Evolutionary conservation across 2,113 vertebrate species (phyloP).

Genomic region (Lophura nycthemera): DNA sequence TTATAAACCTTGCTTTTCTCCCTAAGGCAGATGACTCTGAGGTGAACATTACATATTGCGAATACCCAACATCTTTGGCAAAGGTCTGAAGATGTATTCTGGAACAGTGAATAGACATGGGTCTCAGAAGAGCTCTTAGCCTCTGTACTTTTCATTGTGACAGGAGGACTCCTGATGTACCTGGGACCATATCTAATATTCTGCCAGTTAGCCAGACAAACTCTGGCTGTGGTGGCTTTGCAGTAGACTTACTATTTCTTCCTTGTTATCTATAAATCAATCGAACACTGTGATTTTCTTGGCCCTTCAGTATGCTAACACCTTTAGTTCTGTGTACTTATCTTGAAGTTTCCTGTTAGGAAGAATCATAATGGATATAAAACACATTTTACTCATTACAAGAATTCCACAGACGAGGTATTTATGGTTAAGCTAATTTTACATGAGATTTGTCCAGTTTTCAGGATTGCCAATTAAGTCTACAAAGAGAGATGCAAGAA

Average conservation of each 20-base stretch:
- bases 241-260: not conserved
- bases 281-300: not conserved
- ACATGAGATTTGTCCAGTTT: not conserved
- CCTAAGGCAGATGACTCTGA: not conserved
- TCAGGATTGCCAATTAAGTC: not conserved
- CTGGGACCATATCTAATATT: not conserved
- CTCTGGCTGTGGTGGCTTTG: not conserved
- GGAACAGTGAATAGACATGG: not conserved
- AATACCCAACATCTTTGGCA: not conserved
- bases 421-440: not conserved
- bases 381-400: not conserved
- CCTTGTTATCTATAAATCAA: not conserved
- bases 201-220: not conserved
- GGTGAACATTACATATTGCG: not conserved
- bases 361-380: not conserved
- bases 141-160: not conserved
- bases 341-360: not conserved
- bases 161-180: not conserved
- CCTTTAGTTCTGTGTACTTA: not conserved
- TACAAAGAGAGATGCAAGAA: not conserved
- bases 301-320: not conserved
- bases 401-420: not conserved
- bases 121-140: not conserved
- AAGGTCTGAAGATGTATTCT: not conserved
- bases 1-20: not conserved